Evolutionary conservation across 23 tunicate species (phyloP), one percentile per base, ranked within the genome.

Genomic region (Phallusia fumigata): DNA sequence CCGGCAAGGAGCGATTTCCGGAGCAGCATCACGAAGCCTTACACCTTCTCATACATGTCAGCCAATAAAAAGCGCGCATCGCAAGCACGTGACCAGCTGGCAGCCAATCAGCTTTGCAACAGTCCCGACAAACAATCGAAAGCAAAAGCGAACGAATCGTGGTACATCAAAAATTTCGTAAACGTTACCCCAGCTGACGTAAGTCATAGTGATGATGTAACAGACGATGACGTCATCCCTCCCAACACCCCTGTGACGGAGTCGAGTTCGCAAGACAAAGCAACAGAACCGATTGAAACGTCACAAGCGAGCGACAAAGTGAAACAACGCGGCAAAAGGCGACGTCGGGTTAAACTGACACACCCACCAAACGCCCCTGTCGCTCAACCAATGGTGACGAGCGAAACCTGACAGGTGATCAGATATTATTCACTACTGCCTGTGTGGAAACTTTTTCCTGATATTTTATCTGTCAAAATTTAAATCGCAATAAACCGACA

Each of bases 1-100:
- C 76, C 18, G 19, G 30, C 73, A 19, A 11, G 73, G 2, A 51
- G 36, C 51, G 52, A 79, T 8, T 30, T n/a, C 36, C 18, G 72
- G 73, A 79, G 32, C 72, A 79, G 30, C 33, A 76, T 82, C 32
- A 76, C 91, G 15, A 81, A 81, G 36, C 86, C 91, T 22, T 87
- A 72, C 73, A 87, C 91, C 21, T 87, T 87, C 52, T 87, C 91
- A 6, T 87, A 87, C 77, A 64, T 87, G 32, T 87, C 86, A 18
- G 53, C 77, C 36, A 74, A 74, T 32, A 74, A 32, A 16, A 74
- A 74, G 28, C 69, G 69, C 26, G 69, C 69, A 58, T 58, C 69
- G 16, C 69, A 58, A 58, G 26, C 69, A 58, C 69, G 69, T 58
- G 69, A 58, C 28, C 69, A 22, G 69, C 26, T 6, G 26, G 11